Evolutionary conservation across 92 coral and sea anemone species (phyloP), one percentile per base, ranked within the genome.

Genomic region (Parazoanthus darwini): DNA sequence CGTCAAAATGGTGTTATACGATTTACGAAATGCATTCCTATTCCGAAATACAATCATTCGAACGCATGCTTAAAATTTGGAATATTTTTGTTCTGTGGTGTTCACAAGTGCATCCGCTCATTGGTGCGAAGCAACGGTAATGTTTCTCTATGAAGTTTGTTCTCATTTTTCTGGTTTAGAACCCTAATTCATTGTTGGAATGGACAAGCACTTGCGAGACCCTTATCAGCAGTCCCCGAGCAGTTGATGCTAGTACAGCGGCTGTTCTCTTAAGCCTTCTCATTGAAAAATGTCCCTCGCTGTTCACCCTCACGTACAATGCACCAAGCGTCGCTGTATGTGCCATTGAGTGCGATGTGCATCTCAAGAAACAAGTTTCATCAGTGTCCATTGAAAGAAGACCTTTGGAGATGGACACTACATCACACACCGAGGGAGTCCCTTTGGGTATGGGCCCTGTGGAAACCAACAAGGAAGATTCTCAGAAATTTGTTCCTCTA

Each of bases 191-290:
- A 22, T 84, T 91, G 22, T 58, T 46, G 23, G 89, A 65, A 0
- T 96, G 95, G 97, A 85, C 84, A 5, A 63, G 66, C 59, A 77
- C 84, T 80, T 86, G 93, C 11, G 93, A 89, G 86, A 74, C 72
- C 54, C 85, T 91, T 51, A 89, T 96, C 43, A 88, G 94, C 85
- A 97, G 99, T 80, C 99, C 99, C 48, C 92, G 95, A 85, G 98
- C 99, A 35, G 91, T 91, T 16, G 98, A 97, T 87, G 87, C 96
- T 9, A 91, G 94, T 44, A 97, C 93, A 71, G 98, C 99, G 16
- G 94, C 97, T 70, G 88, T 89, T 23, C 89, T 91, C 5, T 74
- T 97, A 71, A 92, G 87, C 65, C 86, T 97, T 33, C 89, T 97
- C 26, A 92, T 97, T 72, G 94, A 96, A 15, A 91, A 90, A 71